Base-by-base conservation (phyloP, 2,888 invertebrate species). In the Homarus gammarus region DNA sequence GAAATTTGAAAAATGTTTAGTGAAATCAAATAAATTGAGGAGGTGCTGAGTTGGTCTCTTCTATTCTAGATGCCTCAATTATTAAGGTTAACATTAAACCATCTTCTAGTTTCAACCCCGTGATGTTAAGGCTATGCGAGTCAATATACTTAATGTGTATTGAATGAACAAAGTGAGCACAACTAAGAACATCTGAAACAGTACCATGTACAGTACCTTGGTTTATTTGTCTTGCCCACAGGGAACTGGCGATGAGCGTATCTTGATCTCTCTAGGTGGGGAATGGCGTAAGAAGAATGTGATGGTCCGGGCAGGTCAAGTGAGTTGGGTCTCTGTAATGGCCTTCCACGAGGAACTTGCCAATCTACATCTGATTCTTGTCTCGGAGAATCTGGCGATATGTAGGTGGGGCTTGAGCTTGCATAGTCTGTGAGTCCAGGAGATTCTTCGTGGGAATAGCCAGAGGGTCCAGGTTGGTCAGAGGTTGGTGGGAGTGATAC, bases 291-390 rank as follows among this genome's bases (percentile, higher is more conserved):
- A 3, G 86, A 64, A 22, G 72, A 70, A 18, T 36, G 83, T n/a
- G 83, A 82, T 5, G 77, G 22, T 6, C 88, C 81, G 22, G 82
- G 82, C 49, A 88, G 64, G 49, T 88, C 88, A n/a, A 88, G 83
- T 33, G 88, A 83, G 22, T 88, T 77, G 27, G 88, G 88, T 49
- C 88, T 75, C 51, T 88, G 88, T 8, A 83, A 73, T 31, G 51
- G 87, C 40, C 73, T 81, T 0, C 70, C 87, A 44, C 44, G 75
- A 49, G 87, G 81, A 27, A 56, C 51, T 22, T 85, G 85, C 85
- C 77, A 85, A 31, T 64, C 33, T 27, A 22, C 44, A 22, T 73
- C 87, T 3, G 31, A 22, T 15, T 87, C 81, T 56, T 81, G 44
- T 27, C 73, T 51, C 12, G 87, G 81, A 6, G 87, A 87, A 38